Conservation (phyloP, 2,113 vertebrate species). For the Oplegnathus fasciatus region DNA sequence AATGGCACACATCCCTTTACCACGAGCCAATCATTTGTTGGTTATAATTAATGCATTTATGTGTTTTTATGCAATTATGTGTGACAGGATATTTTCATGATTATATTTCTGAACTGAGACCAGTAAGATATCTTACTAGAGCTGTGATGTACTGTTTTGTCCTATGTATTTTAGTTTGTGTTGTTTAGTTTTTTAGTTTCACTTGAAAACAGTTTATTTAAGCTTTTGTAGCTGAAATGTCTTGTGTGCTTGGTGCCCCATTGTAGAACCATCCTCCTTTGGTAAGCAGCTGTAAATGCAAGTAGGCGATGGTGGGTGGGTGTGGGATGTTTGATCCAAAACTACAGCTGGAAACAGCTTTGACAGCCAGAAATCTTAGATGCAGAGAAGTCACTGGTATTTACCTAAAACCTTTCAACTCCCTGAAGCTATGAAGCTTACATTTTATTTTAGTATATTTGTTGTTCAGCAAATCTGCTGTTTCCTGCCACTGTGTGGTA, state of each 20-base stretch:
- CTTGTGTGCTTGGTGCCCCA: neutral
- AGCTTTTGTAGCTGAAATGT: neutral
- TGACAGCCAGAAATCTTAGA: neutral
- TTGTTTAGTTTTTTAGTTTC: neutral
- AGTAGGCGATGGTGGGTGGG: neutral
- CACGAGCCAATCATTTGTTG: too few species aligned
- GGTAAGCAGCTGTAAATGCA: neutral
- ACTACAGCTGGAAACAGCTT: neutral
- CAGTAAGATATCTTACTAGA: neutral
- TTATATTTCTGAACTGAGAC: neutral
- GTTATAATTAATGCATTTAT: neutral
- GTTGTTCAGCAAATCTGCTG: neutral
- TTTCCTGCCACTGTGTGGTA: neutral
- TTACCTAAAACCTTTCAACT: neutral
- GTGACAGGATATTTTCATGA: neutral
- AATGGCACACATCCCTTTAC: too few species aligned
- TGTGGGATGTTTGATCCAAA: neutral
- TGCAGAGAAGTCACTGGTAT: neutral
- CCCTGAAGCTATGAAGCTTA: neutral
- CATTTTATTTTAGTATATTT: neutral
- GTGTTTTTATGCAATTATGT: too few species aligned
- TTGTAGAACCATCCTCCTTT: neutral
- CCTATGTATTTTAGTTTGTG: neutral
- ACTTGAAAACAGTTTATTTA: neutral
- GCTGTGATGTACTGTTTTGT: neutral